A percentile compares a stretch with the other conserved stretches of the same genome.
phyloP scores from a whole-genome alignment of 2,797 vertebrate genomes.

The Alosa sapidissima region DNA sequence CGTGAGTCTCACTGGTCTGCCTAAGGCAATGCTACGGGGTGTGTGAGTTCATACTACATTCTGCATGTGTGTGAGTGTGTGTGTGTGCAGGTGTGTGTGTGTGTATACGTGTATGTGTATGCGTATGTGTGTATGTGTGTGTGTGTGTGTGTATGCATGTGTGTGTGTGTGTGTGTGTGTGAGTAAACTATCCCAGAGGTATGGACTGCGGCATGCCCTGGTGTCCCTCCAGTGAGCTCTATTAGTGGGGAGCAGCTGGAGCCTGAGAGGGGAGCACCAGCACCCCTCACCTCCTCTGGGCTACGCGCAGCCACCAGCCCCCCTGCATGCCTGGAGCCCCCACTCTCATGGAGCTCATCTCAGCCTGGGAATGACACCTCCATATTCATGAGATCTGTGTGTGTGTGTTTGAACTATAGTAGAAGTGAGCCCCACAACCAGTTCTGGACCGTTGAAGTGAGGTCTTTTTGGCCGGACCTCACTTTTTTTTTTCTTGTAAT shows the following conservation, averaged over 20 bases:
- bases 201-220: neutral
- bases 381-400: slow-evolving; percentile 56
- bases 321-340: neutral
- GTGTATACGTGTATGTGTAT: neutral
- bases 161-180: neutral
- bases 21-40: neutral
- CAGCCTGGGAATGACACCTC: slow-evolving; percentile 53
- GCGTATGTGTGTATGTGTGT: neutral
- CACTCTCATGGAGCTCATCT: slow-evolving; percentile 38
- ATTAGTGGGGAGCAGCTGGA: neutral
- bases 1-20: neutral
- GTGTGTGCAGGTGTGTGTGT: neutral
- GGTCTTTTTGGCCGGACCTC: too few relatives aligned
- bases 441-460: too few relatives aligned
- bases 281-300: neutral
- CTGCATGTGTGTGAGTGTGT: neutral
- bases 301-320: neutral
- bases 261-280: slow-evolving; percentile 1
- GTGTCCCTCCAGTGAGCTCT: neutral
- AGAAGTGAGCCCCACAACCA: too few relatives aligned
- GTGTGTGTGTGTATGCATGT: neutral
- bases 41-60: neutral
- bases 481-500: too few relatives aligned
- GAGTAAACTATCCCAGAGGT: neutral
- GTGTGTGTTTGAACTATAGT: neutral